A percentile compares a stretch with the other conserved stretches of the same genome.
Conservation (phyloP, 2,113 vertebrate genomes). For the Apaloderma vittatum region DNA sequence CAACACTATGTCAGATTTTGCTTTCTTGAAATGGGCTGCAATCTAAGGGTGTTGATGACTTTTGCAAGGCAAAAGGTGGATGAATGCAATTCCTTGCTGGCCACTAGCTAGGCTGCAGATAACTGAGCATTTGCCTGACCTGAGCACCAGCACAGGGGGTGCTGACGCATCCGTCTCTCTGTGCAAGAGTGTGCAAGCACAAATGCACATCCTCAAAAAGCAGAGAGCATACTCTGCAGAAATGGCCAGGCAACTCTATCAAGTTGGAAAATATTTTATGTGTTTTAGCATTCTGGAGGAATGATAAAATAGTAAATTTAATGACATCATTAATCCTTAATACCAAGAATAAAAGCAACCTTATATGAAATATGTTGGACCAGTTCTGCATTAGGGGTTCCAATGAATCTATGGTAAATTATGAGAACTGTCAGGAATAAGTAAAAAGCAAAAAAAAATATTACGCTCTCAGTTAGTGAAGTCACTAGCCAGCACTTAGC, state of each 20-base stretch:
- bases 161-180: not conserved
- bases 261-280: not conserved
- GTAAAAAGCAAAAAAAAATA: constrained; percentile 2
- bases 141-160: not conserved
- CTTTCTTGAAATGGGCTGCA: not conserved
- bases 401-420: not conserved
- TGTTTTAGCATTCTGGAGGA: not conserved
- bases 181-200: not conserved
- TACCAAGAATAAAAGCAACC: constrained; percentile 16
- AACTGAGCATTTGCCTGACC: not conserved
- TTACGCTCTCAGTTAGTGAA: not conserved
- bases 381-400: not conserved
- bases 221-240: not conserved
- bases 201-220: not conserved
- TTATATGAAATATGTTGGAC: constrained; percentile 11
- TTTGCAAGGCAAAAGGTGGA: not conserved
- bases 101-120: not conserved
- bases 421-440: not conserved
- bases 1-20: not conserved
- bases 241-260: not conserved
- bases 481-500: not conserved
- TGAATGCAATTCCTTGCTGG: not conserved
- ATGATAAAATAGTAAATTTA: constrained; percentile 23
- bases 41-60: not conserved
- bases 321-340: constrained; percentile 6